Percentiles rank a stretch among this genome's conserved stretches.
Conservation (phyloP, 1,140 invertebrate species). For the Colletes latitarsis region DNA sequence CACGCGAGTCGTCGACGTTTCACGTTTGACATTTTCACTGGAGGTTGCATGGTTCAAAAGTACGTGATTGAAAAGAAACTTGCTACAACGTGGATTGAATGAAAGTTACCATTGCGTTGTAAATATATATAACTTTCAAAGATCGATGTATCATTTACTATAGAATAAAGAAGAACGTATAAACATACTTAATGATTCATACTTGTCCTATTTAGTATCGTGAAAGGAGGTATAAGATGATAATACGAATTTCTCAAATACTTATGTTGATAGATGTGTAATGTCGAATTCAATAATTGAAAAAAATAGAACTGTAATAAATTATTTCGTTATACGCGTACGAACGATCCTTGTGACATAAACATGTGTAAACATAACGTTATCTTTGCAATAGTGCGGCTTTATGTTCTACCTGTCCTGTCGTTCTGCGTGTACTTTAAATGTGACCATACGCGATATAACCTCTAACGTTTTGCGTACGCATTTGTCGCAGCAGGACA, state of each 20-base stretch:
- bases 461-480: constrained; percentile 35
- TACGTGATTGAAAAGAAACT: neutral
- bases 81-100: no score
- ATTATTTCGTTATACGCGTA: neutral
- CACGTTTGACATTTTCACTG: neutral
- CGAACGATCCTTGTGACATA: neutral
- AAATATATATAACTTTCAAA: neutral
- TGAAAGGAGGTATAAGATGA: neutral
- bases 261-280: neutral
- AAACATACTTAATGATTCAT: neutral
- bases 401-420: neutral
- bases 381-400: neutral
- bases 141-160: neutral
- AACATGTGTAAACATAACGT: neutral
- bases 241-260: neutral
- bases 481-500: neutral
- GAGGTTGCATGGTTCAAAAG: neutral
- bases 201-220: neutral
- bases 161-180: neutral
- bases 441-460: constrained; percentile 26
- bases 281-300: neutral
- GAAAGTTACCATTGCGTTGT: no score
- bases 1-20: no score
- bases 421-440: constrained; percentile 5
- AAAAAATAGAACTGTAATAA: no score